A percentile compares a stretch with the other conserved stretches of the same genome.
phyloP scores from a whole-genome alignment of 2,113 vertebrate species.

The Columba livia region DNA sequence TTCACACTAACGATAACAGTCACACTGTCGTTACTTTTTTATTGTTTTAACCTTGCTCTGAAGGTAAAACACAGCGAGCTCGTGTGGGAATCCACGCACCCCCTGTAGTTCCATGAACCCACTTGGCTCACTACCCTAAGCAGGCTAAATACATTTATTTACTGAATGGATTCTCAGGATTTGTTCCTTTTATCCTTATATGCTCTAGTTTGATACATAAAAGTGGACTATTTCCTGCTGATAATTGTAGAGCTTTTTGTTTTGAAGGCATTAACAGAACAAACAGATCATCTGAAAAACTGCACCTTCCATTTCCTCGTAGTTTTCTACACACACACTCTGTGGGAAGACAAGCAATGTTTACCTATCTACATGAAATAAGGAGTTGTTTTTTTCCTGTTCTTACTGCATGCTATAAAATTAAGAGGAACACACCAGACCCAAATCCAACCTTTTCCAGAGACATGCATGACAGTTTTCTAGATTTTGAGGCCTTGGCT shows the following conservation, averaged over 20 bases:
- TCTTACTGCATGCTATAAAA: background rate
- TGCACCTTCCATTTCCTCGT: background rate
- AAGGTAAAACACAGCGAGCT: background rate
- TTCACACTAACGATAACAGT: background rate
- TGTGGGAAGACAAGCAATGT: background rate
- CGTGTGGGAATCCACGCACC: too few relatives aligned
- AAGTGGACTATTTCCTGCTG: background rate
- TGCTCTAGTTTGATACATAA: background rate
- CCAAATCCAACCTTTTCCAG: background rate
- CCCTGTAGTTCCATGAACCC: background rate
- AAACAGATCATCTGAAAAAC: background rate
- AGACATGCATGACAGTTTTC: fast-evolving
- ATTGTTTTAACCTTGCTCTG: background rate
- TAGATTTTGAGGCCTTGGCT: background rate
- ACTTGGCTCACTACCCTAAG: too few relatives aligned
- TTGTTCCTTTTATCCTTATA: background rate
- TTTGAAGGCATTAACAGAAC: background rate
- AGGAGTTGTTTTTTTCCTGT: background rate
- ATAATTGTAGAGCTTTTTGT: background rate
- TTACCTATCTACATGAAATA: background rate
- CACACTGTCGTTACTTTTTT: background rate
- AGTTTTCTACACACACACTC: fast-evolving
- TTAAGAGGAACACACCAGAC: background rate
- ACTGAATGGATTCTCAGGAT: background rate
- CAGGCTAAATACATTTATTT: background rate